Evolutionary conservation across 2,113 vertebrate genomes (phyloP).

Genomic region (Ailurus styani): DNA sequence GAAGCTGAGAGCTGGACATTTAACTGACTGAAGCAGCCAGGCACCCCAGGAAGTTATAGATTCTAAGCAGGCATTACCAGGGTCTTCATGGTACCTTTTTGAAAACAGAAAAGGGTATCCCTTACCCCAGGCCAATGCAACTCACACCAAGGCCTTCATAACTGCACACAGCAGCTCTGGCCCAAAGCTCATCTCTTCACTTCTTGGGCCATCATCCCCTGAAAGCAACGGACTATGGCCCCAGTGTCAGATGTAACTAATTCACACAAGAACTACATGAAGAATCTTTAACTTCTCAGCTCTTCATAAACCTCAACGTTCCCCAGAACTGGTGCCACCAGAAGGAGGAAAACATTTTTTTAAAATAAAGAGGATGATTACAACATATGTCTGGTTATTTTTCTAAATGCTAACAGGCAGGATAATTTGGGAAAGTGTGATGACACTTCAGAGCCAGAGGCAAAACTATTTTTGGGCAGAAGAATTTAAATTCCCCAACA

Average conservation of each 20-base stretch:
- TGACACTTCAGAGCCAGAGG: neutral
- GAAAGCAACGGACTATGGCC: neutral
- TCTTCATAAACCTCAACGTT: neutral
- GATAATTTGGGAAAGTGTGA: slow-evolving; percentile 49
- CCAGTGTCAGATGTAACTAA: neutral
- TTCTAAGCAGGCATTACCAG: neutral
- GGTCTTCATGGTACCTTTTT: neutral
- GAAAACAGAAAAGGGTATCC: neutral
- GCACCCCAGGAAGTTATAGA: neutral
- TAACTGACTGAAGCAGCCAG: neutral
- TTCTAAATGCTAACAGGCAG: slow-evolving; percentile 31
- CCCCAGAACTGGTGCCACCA: neutral
- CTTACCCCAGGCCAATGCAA: neutral
- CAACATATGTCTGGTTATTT: slow-evolving; percentile 27
- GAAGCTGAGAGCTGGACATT: neutral
- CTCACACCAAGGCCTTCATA: neutral
- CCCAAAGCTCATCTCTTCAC: neutral
- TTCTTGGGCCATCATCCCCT: neutral
- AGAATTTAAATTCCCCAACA: slow-evolving; percentile 10
- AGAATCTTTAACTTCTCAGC: neutral
- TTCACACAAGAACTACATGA: neutral
- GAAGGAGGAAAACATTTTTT: neutral
- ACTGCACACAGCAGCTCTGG: neutral
- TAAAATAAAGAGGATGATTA: slow-evolving; percentile 23
- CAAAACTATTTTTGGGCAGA: slow-evolving; percentile 49